phyloP scores from a whole-genome alignment of 2,888 invertebrate genomes.

The Matsumyia berberina region DNA sequence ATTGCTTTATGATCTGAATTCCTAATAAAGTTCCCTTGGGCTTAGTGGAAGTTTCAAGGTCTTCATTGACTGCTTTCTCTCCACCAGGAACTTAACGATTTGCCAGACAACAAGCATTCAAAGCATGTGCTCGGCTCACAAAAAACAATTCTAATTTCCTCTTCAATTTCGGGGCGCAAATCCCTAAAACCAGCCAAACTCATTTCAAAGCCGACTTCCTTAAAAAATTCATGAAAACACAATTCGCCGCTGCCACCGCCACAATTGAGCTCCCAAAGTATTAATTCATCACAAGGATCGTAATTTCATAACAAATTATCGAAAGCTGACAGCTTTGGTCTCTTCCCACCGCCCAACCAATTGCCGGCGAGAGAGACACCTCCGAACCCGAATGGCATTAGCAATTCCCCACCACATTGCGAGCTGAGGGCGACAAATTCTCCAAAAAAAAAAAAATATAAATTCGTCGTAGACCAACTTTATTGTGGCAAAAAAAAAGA shows the following conservation, averaged over 20 bases:
- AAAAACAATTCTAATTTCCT: not conserved
- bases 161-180: not conserved
- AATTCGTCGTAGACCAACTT: slow-evolving; percentile 28
- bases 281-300: slow-evolving; percentile 46
- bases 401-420: slow-evolving; percentile 21
- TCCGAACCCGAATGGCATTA: slow-evolving; percentile 2
- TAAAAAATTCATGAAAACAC: slow-evolving; percentile 6
- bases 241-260: not conserved
- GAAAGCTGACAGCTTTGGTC: slow-evolving; percentile 48
- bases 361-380: not conserved
- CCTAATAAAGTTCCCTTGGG: no score
- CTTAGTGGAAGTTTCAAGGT: no score
- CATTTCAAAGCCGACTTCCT: slow-evolving; percentile 1
- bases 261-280: slow-evolving; percentile 2
- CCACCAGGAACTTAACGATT: no score
- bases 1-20: no score
- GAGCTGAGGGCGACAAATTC: not conserved
- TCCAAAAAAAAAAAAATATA: slow-evolving; percentile 20
- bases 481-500: slow-evolving; percentile 12
- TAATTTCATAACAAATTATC: slow-evolving; percentile 62
- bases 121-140: no score
- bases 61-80: no score
- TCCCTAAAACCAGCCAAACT: not conserved
- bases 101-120: no score
- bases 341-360: slow-evolving; percentile 2